Base-by-base conservation (phyloP, 2,797 vertebrate genomes). In the Girardinus metallicus region DNA sequence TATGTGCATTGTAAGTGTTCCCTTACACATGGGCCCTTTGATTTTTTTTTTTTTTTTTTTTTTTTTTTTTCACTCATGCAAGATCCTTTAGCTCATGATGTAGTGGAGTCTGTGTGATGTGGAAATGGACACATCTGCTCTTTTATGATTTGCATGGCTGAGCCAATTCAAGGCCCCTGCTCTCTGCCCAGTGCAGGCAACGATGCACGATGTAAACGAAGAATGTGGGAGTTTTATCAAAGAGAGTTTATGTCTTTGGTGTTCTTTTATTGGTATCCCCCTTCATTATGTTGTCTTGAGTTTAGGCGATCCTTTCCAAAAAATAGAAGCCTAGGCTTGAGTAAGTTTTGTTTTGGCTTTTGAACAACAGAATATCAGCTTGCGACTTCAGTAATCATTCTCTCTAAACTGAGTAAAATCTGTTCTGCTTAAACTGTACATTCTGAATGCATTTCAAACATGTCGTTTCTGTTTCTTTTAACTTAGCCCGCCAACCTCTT, bases 401-500 rank as follows among this genome's bases (percentile, higher is more conserved):
- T 51, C 29, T 13, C 68, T n/a, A 44, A 71, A 26, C 68, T 44
- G 26, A 71, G 16, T 29, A 16, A 46, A 66, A 5, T 46, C 36
- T 1, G 5, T 26, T 46, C 49, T 21, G 26, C 64, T 62, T 51
- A 83, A 51, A 11, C 39, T 74, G 23, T 75, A 21, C 66, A 73
- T 34, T 29, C 73, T 44, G n/a, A 74, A 75, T 51, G 26, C 2
- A 49, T 34, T 73, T 12, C 74, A n/a, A 74, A 46, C 36, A 0
- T 23, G 12, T 44, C 43, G 11, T 26, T 68, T 21, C 26, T 83
- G 57, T 53, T 16, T 49, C 26, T 85, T 78, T 73, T 57, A 29
- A 76, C 86, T 77, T 68, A 95, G 94, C 80, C 78, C 86, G 41
- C 60, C 76, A 0, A 44, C 75, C 21, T 90, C 90, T 70, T 80